phyloP scores from a whole-genome alignment of 2,113 vertebrate genomes.

The Colossoma macropomum region DNA sequence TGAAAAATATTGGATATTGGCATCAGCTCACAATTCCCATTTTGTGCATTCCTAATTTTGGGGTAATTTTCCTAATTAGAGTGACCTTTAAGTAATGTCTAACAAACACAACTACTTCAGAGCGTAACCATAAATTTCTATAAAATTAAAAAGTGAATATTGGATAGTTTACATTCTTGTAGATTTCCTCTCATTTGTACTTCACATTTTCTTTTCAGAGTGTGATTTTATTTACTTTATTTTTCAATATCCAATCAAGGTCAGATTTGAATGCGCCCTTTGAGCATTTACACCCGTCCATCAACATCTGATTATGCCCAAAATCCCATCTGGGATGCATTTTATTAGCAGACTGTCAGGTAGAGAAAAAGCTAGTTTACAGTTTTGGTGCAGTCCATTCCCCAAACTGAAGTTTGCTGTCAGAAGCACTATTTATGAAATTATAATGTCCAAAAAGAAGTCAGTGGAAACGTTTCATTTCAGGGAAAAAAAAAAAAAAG shows the following conservation, averaged over 20 bases:
- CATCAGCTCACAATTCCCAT: too few relatives aligned
- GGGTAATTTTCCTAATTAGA: too few relatives aligned
- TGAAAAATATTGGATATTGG: too few relatives aligned
- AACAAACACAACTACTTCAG: too few relatives aligned
- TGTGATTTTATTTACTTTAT: not conserved
- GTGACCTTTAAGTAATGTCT: too few relatives aligned
- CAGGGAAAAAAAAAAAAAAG: too few relatives aligned
- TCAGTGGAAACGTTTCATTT: not conserved
- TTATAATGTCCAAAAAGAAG: conserved; percentile 22
- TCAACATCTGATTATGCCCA: conserved; percentile 24
- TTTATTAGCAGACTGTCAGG: conserved; percentile 13
- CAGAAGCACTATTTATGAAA: conserved; percentile 23
- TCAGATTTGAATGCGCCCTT: not conserved
- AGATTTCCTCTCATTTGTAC: too few relatives aligned
- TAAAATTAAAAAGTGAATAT: too few relatives aligned
- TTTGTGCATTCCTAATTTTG: too few relatives aligned
- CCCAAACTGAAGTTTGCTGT: conserved; percentile 3
- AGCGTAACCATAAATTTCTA: too few relatives aligned
- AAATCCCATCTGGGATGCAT: conserved; percentile 2
- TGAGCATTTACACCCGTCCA: not conserved
- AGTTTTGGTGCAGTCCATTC: conserved; percentile 13
- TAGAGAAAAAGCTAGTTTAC: conserved; percentile 10
- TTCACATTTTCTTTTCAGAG: too few relatives aligned
- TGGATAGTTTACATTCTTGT: too few relatives aligned
- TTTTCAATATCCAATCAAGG: not conserved